Evolutionary conservation across 2,797 vertebrate species (phyloP), one percentile per base, ranked within the genome.

Genomic region (Ataeniobius toweri): DNA sequence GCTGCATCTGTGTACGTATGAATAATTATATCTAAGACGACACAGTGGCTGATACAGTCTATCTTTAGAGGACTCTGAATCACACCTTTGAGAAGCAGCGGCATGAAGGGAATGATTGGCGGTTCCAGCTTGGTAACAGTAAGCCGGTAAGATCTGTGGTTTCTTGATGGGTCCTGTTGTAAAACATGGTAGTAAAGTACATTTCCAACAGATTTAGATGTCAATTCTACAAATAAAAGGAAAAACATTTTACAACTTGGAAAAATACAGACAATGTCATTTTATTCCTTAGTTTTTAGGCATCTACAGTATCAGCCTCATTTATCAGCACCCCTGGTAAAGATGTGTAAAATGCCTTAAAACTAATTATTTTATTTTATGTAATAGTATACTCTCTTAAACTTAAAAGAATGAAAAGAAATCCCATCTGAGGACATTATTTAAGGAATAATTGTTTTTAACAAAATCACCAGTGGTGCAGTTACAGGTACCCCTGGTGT

Each of bases 81-180:
- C 81, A 85, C 94, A 99, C 98, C 98, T 98, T 99, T 99, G 86
- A 99, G 97, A 79, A 99, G 98, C 78, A 99, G 96, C 0, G 98
- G 98, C 96, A 98, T 99, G 90, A 99, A 99, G 82, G 98, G 98
- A 91, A 99, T 99, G 91, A 99, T 96, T 76, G 98, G 98, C 3
- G 98, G 96, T 61, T 99, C 98, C 94, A 99, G 94, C 89, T 99
- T 99, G 82, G 97, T 97, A 77, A 98, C 96, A 26, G 97, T 97
- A 69, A 99, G 95, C 86, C 98, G 93, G 90, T 99, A 99, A 68
- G 97, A 95, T 48, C 98, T 95, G 85, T 99, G 98, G 92, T 99
- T 99, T 94, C 98, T 96, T 80, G 98, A 99, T 46, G 98, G 98
- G 91, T 99, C 98, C 98, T 99, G 92, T 63, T 28, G 71, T 61